Evolutionary conservation across 2,888 invertebrate genomes (phyloP).

Genomic region (Eristalis tenax): DNA sequence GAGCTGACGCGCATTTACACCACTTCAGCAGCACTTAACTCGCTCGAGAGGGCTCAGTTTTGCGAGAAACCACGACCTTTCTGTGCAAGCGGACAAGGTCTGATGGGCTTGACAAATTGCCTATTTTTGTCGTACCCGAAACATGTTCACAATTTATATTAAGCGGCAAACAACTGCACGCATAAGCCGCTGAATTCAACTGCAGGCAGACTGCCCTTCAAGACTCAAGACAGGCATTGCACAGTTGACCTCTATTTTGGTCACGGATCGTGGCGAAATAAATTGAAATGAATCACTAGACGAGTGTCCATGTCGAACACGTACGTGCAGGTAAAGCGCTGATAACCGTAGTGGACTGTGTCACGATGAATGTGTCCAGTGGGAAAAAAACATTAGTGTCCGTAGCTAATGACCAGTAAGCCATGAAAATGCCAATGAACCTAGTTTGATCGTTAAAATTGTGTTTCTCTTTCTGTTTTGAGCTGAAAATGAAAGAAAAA

Average conservation of each 20-base stretch:
- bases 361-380: background rate
- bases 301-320: background rate
- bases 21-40: too few relatives aligned
- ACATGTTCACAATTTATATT: too few relatives aligned
- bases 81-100: too few relatives aligned
- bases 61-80: too few relatives aligned
- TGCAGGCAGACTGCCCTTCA: background rate
- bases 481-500: too few relatives aligned
- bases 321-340: background rate
- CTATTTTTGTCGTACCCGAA: too few relatives aligned
- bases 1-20: too few relatives aligned
- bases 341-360: background rate
- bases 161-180: too few relatives aligned
- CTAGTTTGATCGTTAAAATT: background rate
- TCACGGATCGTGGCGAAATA: background rate
- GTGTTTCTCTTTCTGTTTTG: background rate
- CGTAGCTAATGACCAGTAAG: background rate
- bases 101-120: too few relatives aligned
- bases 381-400: background rate
- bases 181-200: background rate
- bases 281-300: background rate
- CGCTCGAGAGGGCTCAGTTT: too few relatives aligned
- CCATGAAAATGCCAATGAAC: background rate
- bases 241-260: background rate
- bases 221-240: background rate